These are phyloP conservation scores for Gadopsis bispinosus DNA, from an alignment of 2,797 vertebrate species.

Conservation along the genomic window DNA sequence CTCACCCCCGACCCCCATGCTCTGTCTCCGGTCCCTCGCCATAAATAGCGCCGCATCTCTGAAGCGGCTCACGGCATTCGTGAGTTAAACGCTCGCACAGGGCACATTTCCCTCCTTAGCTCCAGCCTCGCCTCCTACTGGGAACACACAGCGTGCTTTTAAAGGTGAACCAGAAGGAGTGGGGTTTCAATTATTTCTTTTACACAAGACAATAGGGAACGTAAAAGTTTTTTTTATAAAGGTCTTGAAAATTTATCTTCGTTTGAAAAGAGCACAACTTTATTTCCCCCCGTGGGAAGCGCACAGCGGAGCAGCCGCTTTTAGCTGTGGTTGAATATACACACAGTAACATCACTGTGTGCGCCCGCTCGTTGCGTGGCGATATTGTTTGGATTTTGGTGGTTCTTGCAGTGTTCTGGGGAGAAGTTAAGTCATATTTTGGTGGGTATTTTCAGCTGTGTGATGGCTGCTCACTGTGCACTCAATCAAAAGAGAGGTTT, in stretches of 20 bases:
- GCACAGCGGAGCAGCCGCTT: background rate
- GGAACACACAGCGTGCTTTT: slow-evolving; percentile 27
- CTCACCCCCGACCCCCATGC: background rate
- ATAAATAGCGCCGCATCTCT: slow-evolving; percentile 52
- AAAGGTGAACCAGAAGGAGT: slow-evolving; percentile 46
- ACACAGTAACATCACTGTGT: slow-evolving; percentile 30
- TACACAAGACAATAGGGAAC: slow-evolving; percentile 36
- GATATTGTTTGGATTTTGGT: slow-evolving; percentile 32
- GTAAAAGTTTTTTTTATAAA: slow-evolving; percentile 46
- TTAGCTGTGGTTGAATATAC: slow-evolving; percentile 13
- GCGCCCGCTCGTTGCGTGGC: slow-evolving; percentile 27
- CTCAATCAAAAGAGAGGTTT: slow-evolving; percentile 40
- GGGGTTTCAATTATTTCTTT: slow-evolving; percentile 47
- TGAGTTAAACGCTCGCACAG: slow-evolving; percentile 26
- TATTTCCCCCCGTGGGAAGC: slow-evolving; percentile 5
- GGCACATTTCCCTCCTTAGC: slow-evolving; percentile 26
- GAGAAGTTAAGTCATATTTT: slow-evolving; percentile 27
- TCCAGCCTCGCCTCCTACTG: slow-evolving; percentile 30
- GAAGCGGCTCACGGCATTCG: slow-evolving; percentile 22
- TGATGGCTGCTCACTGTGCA: slow-evolving; percentile 14
- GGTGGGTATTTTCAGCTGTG: slow-evolving; percentile 25
- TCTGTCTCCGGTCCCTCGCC: background rate
- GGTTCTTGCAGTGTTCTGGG: slow-evolving; percentile 32
- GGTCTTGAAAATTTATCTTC: slow-evolving; percentile 41
- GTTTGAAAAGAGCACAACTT: slow-evolving; percentile 28